Percentiles rank a stretch among this genome's conserved stretches.
phyloP scores from a whole-genome alignment of 2,113 vertebrate species.

The Eupsittula cactorum region DNA sequence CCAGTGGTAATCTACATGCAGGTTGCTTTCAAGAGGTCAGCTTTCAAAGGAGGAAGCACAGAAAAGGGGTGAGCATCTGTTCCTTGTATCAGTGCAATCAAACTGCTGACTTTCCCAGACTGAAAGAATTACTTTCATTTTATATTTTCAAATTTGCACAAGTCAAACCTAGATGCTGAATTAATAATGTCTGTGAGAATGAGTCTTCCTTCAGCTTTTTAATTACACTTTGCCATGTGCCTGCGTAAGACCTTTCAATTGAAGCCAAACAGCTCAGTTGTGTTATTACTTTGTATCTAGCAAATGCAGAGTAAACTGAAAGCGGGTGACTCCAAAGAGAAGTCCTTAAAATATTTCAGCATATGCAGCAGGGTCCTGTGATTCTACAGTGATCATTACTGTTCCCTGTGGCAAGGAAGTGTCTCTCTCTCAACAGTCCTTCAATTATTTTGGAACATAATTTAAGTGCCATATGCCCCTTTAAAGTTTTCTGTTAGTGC shows the following conservation, averaged over 20 bases:
- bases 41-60: neutral
- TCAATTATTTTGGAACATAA: neutral
- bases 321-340: neutral
- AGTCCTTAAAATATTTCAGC: neutral
- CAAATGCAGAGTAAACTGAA: neutral
- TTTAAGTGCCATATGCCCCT: neutral
- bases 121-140: slow-evolving; percentile 37
- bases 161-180: slow-evolving; percentile 24
- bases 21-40: neutral
- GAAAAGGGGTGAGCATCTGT: neutral
- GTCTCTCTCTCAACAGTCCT: neutral
- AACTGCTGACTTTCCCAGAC: slow-evolving; percentile 37
- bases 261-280: neutral
- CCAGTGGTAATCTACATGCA: neutral
- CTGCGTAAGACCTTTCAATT: neutral
- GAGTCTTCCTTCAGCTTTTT: slow-evolving; percentile 17
- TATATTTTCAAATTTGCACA: slow-evolving; percentile 3
- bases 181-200: slow-evolving; percentile 9
- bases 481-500: neutral
- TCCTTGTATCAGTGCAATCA: neutral
- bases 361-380: neutral
- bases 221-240: neutral
- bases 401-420: neutral
- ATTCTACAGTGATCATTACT: neutral
- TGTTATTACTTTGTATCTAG: neutral